Conservation (phyloP, 2,113 vertebrate genomes). For the Vulpes vulpes region DNA sequence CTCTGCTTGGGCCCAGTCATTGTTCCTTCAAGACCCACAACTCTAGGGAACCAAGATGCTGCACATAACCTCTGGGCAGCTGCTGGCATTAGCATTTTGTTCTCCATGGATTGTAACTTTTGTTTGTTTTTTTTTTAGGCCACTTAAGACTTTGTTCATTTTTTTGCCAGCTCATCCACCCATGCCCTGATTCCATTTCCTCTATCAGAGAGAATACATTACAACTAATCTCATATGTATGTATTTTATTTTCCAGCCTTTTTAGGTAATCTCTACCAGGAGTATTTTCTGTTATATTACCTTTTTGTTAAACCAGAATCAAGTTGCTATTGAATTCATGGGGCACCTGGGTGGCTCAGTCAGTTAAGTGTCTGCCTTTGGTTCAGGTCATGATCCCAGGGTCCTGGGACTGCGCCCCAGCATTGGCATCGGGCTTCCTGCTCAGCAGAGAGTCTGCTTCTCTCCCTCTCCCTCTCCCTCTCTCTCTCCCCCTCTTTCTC, state of each 20-base stretch:
- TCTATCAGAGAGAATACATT: background rate
- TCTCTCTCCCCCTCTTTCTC: no score
- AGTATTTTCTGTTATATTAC: conserved; percentile 19
- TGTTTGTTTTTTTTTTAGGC: conserved; percentile 44
- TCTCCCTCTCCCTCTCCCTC: no score
- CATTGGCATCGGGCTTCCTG: no score
- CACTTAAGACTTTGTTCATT: background rate
- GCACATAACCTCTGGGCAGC: conserved; percentile 12
- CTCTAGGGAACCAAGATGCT: background rate
- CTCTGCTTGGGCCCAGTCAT: background rate
- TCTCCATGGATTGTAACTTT: conserved; percentile 1
- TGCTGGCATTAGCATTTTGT: conserved; percentile 21
- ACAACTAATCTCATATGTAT: background rate
- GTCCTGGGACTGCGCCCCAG: no score
- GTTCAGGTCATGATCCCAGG: no score
- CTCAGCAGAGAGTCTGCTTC: no score
- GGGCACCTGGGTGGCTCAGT: no score
- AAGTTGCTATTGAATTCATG: conserved; percentile 29
- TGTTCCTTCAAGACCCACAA: conserved; percentile 29
- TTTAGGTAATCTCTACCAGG: background rate
- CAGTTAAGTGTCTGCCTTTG: no score
- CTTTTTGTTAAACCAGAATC: conserved; percentile 30
- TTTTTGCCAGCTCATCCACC: background rate
- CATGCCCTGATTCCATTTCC: background rate
- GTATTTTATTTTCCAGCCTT: background rate